Evolutionary conservation across 35 echinoderm and acorn worm genomes (phyloP).

Genomic region (Diadema setosum): DNA sequence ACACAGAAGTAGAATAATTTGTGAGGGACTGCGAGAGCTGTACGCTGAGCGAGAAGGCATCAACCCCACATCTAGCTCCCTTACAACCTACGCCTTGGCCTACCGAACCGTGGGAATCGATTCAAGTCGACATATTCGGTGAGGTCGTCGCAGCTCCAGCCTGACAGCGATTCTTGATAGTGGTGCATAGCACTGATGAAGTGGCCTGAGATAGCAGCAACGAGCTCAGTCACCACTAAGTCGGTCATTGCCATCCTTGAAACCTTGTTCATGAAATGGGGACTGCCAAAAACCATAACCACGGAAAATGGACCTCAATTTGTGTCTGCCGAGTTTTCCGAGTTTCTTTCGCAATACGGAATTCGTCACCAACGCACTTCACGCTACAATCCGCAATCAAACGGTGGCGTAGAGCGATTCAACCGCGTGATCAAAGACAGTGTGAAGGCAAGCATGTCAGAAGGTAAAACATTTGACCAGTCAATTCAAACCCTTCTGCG

Average conservation of each 20-base stretch:
- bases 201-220: too few relatives aligned
- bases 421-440: slow-evolving; percentile 7
- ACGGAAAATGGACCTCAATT: slow-evolving; percentile 26
- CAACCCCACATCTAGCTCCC: background rate
- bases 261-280: slow-evolving; percentile 16
- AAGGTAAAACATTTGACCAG: background rate
- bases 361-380: background rate
- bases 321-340: background rate
- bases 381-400: too few relatives aligned
- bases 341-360: background rate
- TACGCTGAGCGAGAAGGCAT: background rate
- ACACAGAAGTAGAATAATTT: background rate
- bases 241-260: too few relatives aligned
- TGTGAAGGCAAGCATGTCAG: background rate
- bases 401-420: slow-evolving; percentile 24
- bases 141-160: background rate
- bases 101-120: background rate
- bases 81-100: slow-evolving; percentile 16
- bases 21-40: background rate
- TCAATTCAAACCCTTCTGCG: background rate
- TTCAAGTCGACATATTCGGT: slow-evolving; percentile 43
- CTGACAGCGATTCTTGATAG: slow-evolving; percentile 1
- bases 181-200: slow-evolving; percentile 12
- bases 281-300: background rate
- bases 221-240: too few relatives aligned